Base-by-base conservation (phyloP, 1,140 invertebrate species). In the Euura saliciscinereae region DNA sequence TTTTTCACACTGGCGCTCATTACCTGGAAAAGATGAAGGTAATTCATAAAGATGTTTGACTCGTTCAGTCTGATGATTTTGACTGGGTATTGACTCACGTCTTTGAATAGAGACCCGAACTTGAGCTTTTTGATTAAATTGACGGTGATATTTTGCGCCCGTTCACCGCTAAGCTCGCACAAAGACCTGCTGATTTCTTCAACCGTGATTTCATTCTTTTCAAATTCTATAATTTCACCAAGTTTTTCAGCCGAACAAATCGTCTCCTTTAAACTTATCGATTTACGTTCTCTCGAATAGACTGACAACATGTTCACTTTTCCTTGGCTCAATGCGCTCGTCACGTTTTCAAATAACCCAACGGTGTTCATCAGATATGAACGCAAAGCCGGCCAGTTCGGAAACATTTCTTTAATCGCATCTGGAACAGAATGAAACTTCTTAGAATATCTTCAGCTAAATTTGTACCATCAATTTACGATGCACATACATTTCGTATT, bases 41-140 rank as follows among this genome's bases (percentile, higher is more conserved):
- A 71, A 42, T 66, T 28, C 45, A 43, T 45, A 28, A 13, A 13
- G 43, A 44, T 69, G 2, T 44, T 42, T 44, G 45, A 69, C 43
- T 45, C 68, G 13, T 59, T 59, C 3, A 59, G 10, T 8, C 5
- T 28, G 2, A 59, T n/a, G 3, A 6, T 59, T 8, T 6, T 6
- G 13, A 45, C 44, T 45, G 45, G 44, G 71, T 73, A 71, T 51
- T 44, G 59, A 74, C 78, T 78, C 80, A 90, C 89, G 75, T 86
- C 86, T 75, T 87, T 86, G 45, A 90, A 81, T 46, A 91, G 79
- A 59, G 86, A 84, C 13, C 85, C 85, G 67, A 86, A 89, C 65
- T 91, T 89, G 0, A 90, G 69, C 74, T 90, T 90, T 43, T 87
- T 83, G 11, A 90, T 76, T 3, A 90, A 77, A 44, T 84, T 80